These are phyloP conservation scores for Mustelus asterias DNA, from an alignment of 2,113 vertebrate species.

Conservation along the genomic window DNA sequence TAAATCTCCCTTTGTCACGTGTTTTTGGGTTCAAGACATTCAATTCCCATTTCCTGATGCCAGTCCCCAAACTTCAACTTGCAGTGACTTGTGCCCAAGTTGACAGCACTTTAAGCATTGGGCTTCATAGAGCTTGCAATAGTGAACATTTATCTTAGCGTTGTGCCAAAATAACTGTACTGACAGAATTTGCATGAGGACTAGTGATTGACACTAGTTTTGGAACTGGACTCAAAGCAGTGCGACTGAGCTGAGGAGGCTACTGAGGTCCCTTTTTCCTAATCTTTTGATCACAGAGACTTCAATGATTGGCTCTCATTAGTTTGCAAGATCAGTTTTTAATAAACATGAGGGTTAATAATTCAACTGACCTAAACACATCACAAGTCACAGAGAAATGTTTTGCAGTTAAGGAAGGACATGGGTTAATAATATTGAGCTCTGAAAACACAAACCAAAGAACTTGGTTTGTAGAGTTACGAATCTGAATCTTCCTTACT, in stretches of 20 bases:
- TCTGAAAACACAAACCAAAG: not conserved
- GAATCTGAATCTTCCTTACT: not conserved
- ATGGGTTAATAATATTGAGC: not conserved
- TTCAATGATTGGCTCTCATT: not conserved
- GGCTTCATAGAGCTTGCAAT: not conserved
- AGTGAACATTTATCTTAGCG: not conserved
- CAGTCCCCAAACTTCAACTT: not conserved
- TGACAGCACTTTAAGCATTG: not conserved
- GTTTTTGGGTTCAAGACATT: not conserved
- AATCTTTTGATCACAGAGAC: not conserved
- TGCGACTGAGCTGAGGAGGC: not conserved
- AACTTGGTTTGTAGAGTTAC: not conserved
- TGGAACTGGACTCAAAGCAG: not conserved
- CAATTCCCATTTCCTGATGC: not conserved
- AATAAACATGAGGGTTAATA: not conserved
- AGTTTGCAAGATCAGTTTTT: not conserved
- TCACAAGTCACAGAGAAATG: not conserved
- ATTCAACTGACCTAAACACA: not conserved
- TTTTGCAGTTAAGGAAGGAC: not conserved
- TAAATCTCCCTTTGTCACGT: not conserved
- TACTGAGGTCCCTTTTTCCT: not conserved
- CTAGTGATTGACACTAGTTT: not conserved
- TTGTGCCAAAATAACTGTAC: not conserved
- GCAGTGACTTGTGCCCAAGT: not conserved
- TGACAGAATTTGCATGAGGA: not conserved